Evolutionary conservation across 2,888 invertebrate genomes (phyloP).

Genomic region (Nomada fabriciana): DNA sequence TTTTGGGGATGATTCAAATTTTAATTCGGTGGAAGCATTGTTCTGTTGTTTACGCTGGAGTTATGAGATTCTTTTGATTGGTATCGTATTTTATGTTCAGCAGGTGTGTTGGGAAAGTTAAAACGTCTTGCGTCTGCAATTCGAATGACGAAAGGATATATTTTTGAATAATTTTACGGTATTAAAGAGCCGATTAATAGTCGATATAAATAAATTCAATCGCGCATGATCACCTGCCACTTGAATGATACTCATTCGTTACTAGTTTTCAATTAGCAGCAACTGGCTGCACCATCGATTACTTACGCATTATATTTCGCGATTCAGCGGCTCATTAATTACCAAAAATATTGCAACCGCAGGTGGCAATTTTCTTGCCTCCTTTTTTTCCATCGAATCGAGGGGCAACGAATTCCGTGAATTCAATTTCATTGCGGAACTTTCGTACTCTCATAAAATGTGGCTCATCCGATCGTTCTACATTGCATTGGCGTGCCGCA

Average conservation of each 20-base stretch:
- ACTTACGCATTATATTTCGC: neutral
- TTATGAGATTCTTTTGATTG: too few species aligned
- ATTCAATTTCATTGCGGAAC: neutral
- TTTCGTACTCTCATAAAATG: constrained; percentile 2
- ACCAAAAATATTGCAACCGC: neutral
- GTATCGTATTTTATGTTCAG: too few species aligned
- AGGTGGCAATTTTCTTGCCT: neutral
- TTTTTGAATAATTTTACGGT: too few species aligned
- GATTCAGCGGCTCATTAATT: neutral
- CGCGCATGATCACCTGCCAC: neutral
- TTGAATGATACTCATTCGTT: neutral
- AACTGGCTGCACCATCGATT: neutral
- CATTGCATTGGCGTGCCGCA: neutral
- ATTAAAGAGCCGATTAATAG: too few species aligned
- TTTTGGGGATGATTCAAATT: too few species aligned
- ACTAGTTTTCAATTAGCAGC: neutral
- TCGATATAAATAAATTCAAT: too few species aligned
- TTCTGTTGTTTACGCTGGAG: too few species aligned
- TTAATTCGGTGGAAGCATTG: too few species aligned
- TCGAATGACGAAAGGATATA: too few species aligned
- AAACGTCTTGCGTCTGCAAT: too few species aligned
- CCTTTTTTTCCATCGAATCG: neutral
- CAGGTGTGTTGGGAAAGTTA: too few species aligned
- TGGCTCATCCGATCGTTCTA: constrained; percentile 3
- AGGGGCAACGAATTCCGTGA: neutral